These are phyloP conservation scores for Chrysotoxum bicinctum DNA, from an alignment of 2,888 invertebrate species.

Conservation along the genomic window DNA sequence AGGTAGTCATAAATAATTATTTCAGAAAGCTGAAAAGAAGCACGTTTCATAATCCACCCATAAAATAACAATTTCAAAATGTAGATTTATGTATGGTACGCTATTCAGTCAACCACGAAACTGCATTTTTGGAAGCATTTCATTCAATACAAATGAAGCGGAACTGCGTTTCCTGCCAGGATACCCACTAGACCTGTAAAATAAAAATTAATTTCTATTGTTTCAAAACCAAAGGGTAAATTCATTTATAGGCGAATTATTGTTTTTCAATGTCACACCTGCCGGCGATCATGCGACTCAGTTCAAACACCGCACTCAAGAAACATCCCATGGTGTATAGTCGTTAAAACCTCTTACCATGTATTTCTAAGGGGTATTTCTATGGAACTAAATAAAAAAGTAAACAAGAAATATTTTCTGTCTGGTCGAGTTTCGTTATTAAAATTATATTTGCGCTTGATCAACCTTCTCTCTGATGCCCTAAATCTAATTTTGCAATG, in stretches of 20 bases:
- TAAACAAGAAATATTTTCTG: slow-evolving; percentile 28
- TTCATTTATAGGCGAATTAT: slow-evolving; percentile 18
- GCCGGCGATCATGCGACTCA: slow-evolving; percentile 27
- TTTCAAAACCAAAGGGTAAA: slow-evolving; percentile 25
- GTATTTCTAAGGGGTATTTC: slow-evolving; percentile 35
- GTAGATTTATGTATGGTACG: neutral
- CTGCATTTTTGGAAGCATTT: neutral
- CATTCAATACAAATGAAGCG: neutral
- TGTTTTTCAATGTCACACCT: slow-evolving; percentile 66
- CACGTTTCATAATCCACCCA: neutral
- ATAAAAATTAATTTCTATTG: slow-evolving; percentile 47
- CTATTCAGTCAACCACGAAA: slow-evolving; percentile 13
- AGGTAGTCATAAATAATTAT: neutral
- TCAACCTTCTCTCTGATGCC: slow-evolving; percentile 1
- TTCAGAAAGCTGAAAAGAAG: neutral
- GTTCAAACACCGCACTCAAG: slow-evolving; percentile 22
- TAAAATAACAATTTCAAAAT: slow-evolving; percentile 1
- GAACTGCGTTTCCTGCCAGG: neutral
- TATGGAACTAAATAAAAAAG: slow-evolving; percentile 47
- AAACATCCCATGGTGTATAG: slow-evolving; percentile 41
- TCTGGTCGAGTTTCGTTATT: slow-evolving; percentile 37
- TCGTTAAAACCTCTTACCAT: slow-evolving; percentile 45
- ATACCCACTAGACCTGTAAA: slow-evolving; percentile 1
- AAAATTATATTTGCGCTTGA: slow-evolving; percentile 64
- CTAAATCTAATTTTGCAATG: slow-evolving; percentile 15